phyloP scores from a whole-genome alignment of 2,888 invertebrate species.

The Ophion costatus region DNA sequence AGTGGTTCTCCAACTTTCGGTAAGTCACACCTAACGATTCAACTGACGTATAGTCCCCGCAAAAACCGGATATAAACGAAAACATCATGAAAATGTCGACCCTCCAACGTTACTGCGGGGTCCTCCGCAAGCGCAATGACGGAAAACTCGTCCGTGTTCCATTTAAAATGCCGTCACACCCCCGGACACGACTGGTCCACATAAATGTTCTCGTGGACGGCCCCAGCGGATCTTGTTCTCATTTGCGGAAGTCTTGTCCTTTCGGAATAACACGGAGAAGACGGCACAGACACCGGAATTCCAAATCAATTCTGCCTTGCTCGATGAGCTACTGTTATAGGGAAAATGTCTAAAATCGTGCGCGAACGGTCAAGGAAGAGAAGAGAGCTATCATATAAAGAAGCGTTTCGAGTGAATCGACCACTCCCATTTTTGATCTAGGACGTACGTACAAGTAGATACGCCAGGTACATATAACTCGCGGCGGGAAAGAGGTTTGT shows the following conservation, averaged over 20 bases:
- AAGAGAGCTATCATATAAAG: constrained; percentile 21
- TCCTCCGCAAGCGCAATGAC: not conserved
- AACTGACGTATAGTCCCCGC: not conserved
- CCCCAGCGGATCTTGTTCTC: not conserved
- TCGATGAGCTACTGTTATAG: constrained; percentile 14
- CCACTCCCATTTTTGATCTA: constrained; percentile 78
- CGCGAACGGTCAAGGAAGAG: constrained; percentile 12
- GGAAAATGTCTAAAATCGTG: constrained; percentile 20
- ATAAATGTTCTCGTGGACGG: constrained; percentile 3
- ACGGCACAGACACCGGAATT: not conserved
- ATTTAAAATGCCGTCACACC: constrained; percentile 9
- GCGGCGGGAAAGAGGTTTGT: constrained; percentile 52
- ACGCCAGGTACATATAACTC: constrained; percentile 37
- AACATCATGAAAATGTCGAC: not conserved
- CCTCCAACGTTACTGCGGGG: not conserved
- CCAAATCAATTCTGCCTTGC: not conserved
- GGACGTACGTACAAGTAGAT: constrained; percentile 56
- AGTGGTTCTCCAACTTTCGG: constrained; percentile 99
- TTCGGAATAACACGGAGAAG: constrained; percentile 22
- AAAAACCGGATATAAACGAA: constrained; percentile 3
- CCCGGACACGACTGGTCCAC: not conserved
- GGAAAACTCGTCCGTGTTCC: not conserved
- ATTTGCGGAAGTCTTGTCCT: not conserved
- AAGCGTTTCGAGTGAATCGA: constrained; percentile 68
- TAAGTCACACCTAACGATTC: constrained; percentile 82